These are phyloP conservation scores for Cartodere bifasciata DNA, from an alignment of 2,888 invertebrate genomes.

Conservation along the genomic window DNA sequence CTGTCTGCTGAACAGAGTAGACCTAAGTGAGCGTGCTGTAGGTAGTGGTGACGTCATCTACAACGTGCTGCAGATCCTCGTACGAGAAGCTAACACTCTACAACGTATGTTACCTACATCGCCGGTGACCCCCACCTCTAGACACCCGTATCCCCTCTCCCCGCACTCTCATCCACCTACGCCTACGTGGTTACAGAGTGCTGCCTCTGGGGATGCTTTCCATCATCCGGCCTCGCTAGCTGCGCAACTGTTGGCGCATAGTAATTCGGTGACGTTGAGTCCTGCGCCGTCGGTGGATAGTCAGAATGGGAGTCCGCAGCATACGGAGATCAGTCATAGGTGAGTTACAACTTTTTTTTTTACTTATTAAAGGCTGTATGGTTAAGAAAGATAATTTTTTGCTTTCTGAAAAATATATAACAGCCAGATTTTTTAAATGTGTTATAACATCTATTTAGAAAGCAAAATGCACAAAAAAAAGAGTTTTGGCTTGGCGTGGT, in stretches of 20 bases:
- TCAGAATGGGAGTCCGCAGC: conserved; percentile 74
- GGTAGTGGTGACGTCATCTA: conserved; percentile 89
- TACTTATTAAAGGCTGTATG: too few species aligned
- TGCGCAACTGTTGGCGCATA: conserved; percentile 60
- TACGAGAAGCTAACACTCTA: conserved; percentile 66
- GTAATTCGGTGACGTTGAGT: conserved; percentile 79
- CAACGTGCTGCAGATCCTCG: conserved; percentile 81
- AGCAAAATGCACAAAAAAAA: too few species aligned
- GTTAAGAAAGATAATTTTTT: too few species aligned
- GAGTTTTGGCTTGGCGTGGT: too few species aligned
- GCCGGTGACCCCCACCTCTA: conserved; percentile 72
- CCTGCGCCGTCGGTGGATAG: conserved; percentile 85
- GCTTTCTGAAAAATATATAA: too few species aligned
- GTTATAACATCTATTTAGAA: too few species aligned
- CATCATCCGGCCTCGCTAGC: conserved; percentile 48
- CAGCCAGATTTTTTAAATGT: too few species aligned
- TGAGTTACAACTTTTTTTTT: too few species aligned
- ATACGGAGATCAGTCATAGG: conserved; percentile 44
- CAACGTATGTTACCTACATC: conserved; percentile 69
- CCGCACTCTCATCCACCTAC: conserved; percentile 74
- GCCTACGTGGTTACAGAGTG: conserved; percentile 54
- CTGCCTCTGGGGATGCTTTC: conserved; percentile 27
- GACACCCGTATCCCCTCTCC: conserved; percentile 58
- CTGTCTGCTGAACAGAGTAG: conserved; percentile 77
- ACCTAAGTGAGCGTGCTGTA: conserved; percentile 83